Evolutionary conservation across 2,113 vertebrate species (phyloP).

Genomic region (Rostratula benghalensis): DNA sequence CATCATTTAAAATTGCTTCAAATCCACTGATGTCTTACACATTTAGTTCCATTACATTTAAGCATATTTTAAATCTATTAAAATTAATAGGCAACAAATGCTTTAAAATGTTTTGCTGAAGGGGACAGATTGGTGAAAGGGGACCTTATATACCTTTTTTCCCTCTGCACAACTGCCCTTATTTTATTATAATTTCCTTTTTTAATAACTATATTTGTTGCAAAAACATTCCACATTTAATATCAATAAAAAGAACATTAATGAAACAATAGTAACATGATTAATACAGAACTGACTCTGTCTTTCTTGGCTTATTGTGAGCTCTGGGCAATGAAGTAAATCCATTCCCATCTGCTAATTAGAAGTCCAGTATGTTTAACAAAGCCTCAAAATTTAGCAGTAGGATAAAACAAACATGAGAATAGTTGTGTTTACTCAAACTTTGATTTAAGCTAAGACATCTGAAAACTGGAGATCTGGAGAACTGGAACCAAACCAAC

Average conservation of each 20-base stretch:
- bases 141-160: background rate
- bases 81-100: background rate
- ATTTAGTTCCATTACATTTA: background rate
- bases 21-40: background rate
- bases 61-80: background rate
- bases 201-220: background rate
- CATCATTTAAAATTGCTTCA: background rate
- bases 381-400: background rate
- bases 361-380: background rate
- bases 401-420: background rate
- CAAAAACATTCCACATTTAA: background rate
- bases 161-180: background rate
- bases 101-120: background rate
- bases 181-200: background rate
- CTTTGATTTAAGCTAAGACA: background rate
- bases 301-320: background rate
- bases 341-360: background rate
- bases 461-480: background rate
- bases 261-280: background rate
- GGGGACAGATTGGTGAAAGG: background rate
- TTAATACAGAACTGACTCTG: background rate
- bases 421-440: background rate
- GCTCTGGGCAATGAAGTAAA: background rate
- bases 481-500: background rate
- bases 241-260: background rate